Base-by-base conservation (phyloP, 2,797 vertebrate species). In the Sylvia borin region DNA sequence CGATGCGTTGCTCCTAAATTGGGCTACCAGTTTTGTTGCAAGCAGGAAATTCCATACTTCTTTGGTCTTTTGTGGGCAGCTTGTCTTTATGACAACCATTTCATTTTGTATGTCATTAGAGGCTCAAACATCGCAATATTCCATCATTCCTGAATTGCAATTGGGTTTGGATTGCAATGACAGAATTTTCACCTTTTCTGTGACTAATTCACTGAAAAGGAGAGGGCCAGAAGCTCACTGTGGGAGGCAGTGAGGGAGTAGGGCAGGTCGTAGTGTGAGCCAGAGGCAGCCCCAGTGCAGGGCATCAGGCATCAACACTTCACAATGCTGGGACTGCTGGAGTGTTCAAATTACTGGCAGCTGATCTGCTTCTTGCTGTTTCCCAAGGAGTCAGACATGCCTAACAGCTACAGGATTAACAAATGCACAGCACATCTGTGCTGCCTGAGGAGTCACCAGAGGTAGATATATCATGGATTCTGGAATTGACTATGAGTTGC, bases 11-110 rank as follows among this genome's bases (percentile, higher is more conserved):
- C 45, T 54, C 22, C 16, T 61, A 68, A 76, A 87, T 13, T 26
- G 32, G 66, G 12, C 47, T 61, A 70, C n/a, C 47, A 50, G 26
- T 92, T 96, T 88, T 92, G 40, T 74, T 90, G 77, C 34, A 96
- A 95, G 21, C 8, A 74, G 19, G 8, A 90, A 95, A 77, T 8
- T 16, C 13, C 43, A 15, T 54, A 53, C 40, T 29, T 61, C 8
- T 87, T 54, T 62, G 5, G 32, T n/a, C 5, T 47, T 94, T 72
- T 64, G 4, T 29, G 22, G 25, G 67, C 54, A 10, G 51, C 17
- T 62, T 94, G 53, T 88, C 31, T 58, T 75, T 58, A 57, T 65
- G 26, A 76, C n/a, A 95, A 34, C 8, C 27, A 76, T 34, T 42
- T 62, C 5, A 10, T 79, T 48, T 82, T 62, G 3, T 38, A 22